Base-by-base conservation (phyloP, 2,113 vertebrate species). In the Corvus hawaiiensis region DNA sequence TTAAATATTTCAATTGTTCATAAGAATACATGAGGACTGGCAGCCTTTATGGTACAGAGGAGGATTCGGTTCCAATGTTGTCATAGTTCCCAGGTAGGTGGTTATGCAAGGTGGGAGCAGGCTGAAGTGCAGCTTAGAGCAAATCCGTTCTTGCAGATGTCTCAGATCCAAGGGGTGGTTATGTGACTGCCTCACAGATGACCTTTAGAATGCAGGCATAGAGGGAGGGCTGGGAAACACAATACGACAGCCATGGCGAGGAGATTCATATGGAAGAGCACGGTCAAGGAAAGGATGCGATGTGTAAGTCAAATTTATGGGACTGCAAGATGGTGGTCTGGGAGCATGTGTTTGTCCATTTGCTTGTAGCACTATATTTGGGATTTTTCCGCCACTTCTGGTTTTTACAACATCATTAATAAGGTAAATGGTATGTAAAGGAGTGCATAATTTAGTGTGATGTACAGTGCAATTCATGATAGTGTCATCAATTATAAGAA, bases 261-360 rank as follows among this genome's bases (percentile, higher is more conserved):
- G 66, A 81, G 55, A n/a, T 71, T 58, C 4, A 7, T n/a, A 1
- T 6, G 12, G 75, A 91, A 69, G 62, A 63, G 37, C 32, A 10
- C 0, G 0, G 30, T 33, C 35, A 48, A 54, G 59, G 58, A 55
- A 55, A 63, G 55, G 55, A 26, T 71, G 37, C 1, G 1, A 41
- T 18, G 41, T 49, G 26, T 46, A 67, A 54, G 37, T 83, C 63
- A 54, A 24, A 81, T n/a, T 26, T 32, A 33, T 5, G 62, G 84
- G 56, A 41, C 52, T 66, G 46, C 0, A 0, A 74, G 48, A 33
- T 1, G 1, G 32, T 43, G 37, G 6, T 74, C 62, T 72, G 37
- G 62, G 44, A 43, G 75, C 39, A 3, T 7, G 20, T 77, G 78
- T 77, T 84, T 23, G 11, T 78, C 67, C 27, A 7, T 49, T 68